Evolutionary conservation across 2,113 vertebrate species (phyloP).

Genomic region (Microcebus griseorufus): DNA sequence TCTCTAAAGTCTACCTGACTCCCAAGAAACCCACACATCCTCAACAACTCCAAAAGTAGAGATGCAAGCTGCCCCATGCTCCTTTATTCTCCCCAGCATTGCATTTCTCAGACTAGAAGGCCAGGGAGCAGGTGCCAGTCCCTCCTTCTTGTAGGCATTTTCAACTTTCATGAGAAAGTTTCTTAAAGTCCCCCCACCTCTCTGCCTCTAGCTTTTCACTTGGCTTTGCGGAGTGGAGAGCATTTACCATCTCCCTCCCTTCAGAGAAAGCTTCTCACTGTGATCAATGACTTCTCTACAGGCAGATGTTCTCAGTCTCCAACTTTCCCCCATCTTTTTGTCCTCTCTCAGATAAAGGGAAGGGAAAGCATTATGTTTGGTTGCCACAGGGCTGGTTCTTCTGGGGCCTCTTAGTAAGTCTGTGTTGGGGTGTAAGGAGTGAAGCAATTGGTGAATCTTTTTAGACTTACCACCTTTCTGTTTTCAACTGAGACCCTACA

Average conservation of each 20-base stretch:
- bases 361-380: not conserved
- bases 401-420: not conserved
- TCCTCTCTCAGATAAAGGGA: not conserved
- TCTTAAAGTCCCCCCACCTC: not conserved
- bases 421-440: not conserved
- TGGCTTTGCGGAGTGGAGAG: not conserved
- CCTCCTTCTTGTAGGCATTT: not conserved
- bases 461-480: not conserved
- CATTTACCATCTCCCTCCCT: not conserved
- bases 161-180: not conserved
- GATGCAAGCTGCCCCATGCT: not conserved
- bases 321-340: not conserved
- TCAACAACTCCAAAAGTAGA: not conserved
- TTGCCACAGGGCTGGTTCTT: not conserved
- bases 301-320: not conserved
- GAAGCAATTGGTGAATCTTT: not conserved
- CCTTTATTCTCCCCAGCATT: not conserved
- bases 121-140: not conserved
- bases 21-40: not conserved
- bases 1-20: not conserved
- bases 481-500: not conserved
- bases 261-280: not conserved
- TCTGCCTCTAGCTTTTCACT: not conserved
- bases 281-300: not conserved
- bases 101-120: conserved; percentile 2